Evolutionary conservation across 2,797 vertebrate species (phyloP).

Genomic region (Hybognathus amarus): DNA sequence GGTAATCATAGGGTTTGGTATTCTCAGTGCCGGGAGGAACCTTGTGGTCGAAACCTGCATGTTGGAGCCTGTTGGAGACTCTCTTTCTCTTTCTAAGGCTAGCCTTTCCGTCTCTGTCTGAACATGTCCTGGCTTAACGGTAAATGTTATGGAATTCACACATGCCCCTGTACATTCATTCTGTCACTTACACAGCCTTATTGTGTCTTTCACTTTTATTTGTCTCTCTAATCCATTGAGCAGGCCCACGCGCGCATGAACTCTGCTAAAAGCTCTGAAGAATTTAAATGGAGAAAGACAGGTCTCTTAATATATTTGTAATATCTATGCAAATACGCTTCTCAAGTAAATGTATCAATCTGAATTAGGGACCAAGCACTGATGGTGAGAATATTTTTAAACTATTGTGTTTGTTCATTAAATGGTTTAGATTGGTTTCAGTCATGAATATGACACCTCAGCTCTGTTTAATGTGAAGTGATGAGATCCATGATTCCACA

Average conservation of each 20-base stretch:
- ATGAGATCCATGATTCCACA: background rate
- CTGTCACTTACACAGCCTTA: constrained; percentile 43
- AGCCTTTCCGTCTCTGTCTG: constrained; percentile 65
- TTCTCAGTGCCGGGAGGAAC: constrained; percentile 76
- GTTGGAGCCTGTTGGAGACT: constrained; percentile 74
- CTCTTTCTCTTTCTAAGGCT: constrained; percentile 49
- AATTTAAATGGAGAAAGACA: constrained; percentile 7
- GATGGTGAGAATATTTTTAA: background rate
- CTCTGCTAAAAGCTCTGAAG: background rate
- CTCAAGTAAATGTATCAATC: background rate
- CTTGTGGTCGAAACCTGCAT: constrained; percentile 80
- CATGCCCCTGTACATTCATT: constrained; percentile 28
- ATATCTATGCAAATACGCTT: background rate
- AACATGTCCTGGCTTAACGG: constrained; percentile 73
- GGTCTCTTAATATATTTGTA: background rate
- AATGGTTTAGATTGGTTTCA: background rate
- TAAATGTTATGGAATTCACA: constrained; percentile 74
- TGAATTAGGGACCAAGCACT: background rate
- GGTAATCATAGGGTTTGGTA: constrained; percentile 82
- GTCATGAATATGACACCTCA: background rate
- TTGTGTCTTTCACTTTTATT: constrained; percentile 47
- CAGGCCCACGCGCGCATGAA: constrained; percentile 12
- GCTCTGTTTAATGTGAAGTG: background rate
- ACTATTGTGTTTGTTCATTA: background rate
- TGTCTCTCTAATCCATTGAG: constrained; percentile 31